These are phyloP conservation scores for Ateles fusciceps DNA, from an alignment of 2,797 vertebrate species.

Conservation along the genomic window DNA sequence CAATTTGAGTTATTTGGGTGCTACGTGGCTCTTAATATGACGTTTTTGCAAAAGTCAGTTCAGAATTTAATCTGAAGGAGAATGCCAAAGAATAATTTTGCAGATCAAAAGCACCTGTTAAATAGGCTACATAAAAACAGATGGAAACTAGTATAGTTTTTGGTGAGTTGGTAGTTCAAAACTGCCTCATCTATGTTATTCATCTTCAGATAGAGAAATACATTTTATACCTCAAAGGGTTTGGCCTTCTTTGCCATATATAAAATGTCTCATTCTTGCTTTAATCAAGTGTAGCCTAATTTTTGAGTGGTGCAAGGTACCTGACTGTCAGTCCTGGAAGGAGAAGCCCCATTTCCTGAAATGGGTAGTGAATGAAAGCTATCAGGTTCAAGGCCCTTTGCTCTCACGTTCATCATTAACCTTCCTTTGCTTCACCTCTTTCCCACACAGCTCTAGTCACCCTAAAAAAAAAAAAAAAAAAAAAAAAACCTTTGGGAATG, in stretches of 20 bases:
- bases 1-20: slow-evolving; percentile 1
- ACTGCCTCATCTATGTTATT: slow-evolving; percentile 24
- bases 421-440: not conserved
- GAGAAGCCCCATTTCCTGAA: not conserved
- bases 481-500: no score
- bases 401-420: not conserved
- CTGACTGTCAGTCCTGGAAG: not conserved
- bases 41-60: slow-evolving; percentile 69
- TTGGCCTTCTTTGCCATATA: slow-evolving; percentile 10
- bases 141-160: not conserved
- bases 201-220: slow-evolving; percentile 39
- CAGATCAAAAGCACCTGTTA: not conserved
- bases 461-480: not conserved
- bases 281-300: not conserved
- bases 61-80: slow-evolving; percentile 58
- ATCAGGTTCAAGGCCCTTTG: not conserved
- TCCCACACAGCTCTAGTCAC: not conserved
- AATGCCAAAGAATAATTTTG: not conserved
- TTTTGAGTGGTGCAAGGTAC: not conserved
- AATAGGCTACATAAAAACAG: not conserved
- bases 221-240: slow-evolving; percentile 1
- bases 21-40: slow-evolving; percentile 32
- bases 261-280: slow-evolving; percentile 30
- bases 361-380: not conserved
- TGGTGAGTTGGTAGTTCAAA: not conserved